Evolutionary conservation across 2,888 invertebrate species (phyloP), one percentile per base, ranked within the genome.

Genomic region (Drosophila koepferae): DNA sequence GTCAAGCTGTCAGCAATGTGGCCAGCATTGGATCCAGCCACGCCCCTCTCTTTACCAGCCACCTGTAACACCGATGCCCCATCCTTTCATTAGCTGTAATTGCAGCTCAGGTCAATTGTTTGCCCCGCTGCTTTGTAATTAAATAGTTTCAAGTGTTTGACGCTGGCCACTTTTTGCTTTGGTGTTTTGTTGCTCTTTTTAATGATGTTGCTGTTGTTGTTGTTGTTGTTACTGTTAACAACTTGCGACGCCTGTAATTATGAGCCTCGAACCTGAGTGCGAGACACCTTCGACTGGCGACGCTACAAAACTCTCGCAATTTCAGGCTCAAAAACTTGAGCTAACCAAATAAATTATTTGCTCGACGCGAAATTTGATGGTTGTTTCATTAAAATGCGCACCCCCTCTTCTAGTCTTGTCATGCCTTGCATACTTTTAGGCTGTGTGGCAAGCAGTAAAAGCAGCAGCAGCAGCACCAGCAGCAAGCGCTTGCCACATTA

Each of bases 231-330:
- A 18, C 18, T 14, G 77, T 74, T 81, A 81, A 81, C 86, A 85
- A 85, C 83, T 80, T 76, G 81, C 46, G 80, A 77, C 82, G 86
- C 83, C 77, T 87, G 88, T 81, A 82, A 88, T 86, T 85, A 81
- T 74, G 73, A 77, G 62, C 63, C 68, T n/a, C 38, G 59, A 34
- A 28, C 56, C 20, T 34, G 23, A 10, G 36, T n/a, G 23, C 23
- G 36, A 5, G 46, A 36, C 36, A 46, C n/a, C 36, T 12, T 12
- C 14, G n/a, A 7, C 38, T 14, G 38, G 38, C 14, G 14, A 14
- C 18, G 28, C 2, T 40, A 40, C 18, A 16, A 34, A 31, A 10
- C 43, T 23, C 20, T 18, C 12, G 38, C 54, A 36, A 43, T 40
- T 54, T 54, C 40, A 16, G n/a, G 36, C 38, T 38, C 23, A n/a